Conservation (phyloP, 2,797 vertebrate species). For the Xiphophorus birchmanni region DNA sequence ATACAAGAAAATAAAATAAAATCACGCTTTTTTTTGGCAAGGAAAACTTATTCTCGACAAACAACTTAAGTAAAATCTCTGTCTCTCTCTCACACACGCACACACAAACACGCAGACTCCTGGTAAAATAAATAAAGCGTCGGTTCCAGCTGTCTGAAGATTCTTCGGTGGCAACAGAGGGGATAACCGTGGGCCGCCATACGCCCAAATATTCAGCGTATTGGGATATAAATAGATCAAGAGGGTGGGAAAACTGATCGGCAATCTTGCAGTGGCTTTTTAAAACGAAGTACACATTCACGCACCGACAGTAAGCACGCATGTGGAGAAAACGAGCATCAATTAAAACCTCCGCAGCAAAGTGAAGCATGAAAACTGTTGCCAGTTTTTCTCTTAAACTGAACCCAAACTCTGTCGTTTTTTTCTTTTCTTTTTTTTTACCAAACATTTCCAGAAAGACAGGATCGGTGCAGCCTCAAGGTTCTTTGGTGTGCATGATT, state of each 20-base stretch:
- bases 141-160: conserved; percentile 60
- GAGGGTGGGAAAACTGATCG: conserved; percentile 54
- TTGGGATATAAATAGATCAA: conserved; percentile 74
- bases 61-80: conserved; percentile 36
- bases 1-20: neutral
- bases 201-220: conserved; percentile 68
- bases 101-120: conserved; percentile 16
- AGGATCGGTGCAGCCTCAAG: conserved; percentile 36
- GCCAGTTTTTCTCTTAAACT: conserved; percentile 54
- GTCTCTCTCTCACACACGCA: conserved; percentile 42
- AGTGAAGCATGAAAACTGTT: conserved; percentile 60
- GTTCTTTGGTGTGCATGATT: conserved; percentile 58
- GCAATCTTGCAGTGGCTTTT: conserved; percentile 60
- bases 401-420: conserved; percentile 66
- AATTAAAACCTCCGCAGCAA: conserved; percentile 79
- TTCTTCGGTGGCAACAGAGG: conserved; percentile 69
- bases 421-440: conserved; percentile 11
- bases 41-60: conserved; percentile 62
- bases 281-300: conserved; percentile 34
- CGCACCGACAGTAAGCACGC: conserved; percentile 56
- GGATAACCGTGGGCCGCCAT: conserved; percentile 52
- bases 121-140: conserved; percentile 2
- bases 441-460: conserved; percentile 53
- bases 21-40: conserved; percentile 12
- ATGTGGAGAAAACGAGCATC: conserved; percentile 72